Conservation (phyloP, 2,113 vertebrate species). For the Otus sunia region DNA sequence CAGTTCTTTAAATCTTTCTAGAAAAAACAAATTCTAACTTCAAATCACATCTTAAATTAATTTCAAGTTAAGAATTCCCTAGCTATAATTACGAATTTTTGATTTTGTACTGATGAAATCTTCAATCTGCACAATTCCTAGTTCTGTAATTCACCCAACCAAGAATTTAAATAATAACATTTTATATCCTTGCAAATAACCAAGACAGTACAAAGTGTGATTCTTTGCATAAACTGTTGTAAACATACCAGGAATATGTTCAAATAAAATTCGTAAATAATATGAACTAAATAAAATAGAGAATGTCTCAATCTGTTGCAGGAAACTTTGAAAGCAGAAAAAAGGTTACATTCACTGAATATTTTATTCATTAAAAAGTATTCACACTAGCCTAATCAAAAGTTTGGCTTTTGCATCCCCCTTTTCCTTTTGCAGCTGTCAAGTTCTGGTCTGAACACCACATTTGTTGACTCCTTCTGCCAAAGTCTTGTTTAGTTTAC, state of each 20-base stretch:
- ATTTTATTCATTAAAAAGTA: conserved; percentile 36
- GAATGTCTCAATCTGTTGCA: not conserved
- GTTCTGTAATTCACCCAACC: not conserved
- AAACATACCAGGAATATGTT: conserved; percentile 10
- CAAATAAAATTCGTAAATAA: conserved; percentile 34
- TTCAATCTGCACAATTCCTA: not conserved
- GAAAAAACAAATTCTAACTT: not conserved
- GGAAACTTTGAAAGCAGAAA: not conserved
- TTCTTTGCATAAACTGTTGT: conserved; percentile 31
- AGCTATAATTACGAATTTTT: not conserved
- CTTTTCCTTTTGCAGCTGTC: conserved; percentile 42
- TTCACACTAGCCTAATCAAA: conserved; percentile 39
- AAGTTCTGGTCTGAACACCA: conserved; percentile 24
- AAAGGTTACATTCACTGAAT: not conserved
- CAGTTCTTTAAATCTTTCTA: not conserved
- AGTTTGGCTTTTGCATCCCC: conserved; percentile 26
- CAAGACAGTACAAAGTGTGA: not conserved
- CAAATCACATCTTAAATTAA: conserved; percentile 3
- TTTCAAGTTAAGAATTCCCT: not conserved
- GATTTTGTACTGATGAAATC: not conserved
- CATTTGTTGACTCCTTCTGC: conserved; percentile 58
- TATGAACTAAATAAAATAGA: conserved; percentile 16
- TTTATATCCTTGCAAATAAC: not conserved
- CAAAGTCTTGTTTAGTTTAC: conserved; percentile 60
- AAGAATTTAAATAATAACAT: conserved; percentile 7